These are phyloP conservation scores for Tachina grossa DNA, from an alignment of 2,888 invertebrate species.

Conservation along the genomic window DNA sequence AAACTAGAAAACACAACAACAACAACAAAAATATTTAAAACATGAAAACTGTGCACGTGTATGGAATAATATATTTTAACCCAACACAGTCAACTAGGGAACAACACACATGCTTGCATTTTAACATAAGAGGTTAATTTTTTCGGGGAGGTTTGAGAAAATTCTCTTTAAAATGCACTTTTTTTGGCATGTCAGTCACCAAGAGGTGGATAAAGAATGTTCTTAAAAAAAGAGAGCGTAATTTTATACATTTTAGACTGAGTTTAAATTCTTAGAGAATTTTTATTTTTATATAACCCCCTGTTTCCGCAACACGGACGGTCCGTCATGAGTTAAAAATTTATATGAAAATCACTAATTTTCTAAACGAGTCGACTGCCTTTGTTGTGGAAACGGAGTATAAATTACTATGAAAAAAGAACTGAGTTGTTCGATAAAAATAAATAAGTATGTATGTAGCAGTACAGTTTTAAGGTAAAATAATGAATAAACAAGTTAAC, in stretches of 20 bases:
- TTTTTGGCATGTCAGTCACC: conserved; percentile 28
- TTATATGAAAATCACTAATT: too few species aligned
- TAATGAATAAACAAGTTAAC: too few species aligned
- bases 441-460: too few species aligned
- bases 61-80: conserved; percentile 65
- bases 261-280: conserved; percentile 41
- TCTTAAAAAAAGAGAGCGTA: conserved; percentile 13
- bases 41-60: conserved; percentile 69
- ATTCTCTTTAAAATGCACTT: conserved; percentile 55
- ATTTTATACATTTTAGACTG: conserved; percentile 1
- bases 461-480: background rate
- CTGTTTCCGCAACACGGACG: too few species aligned
- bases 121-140: conserved; percentile 33
- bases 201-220: conserved; percentile 39
- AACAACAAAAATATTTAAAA: conserved; percentile 55
- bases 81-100: conserved; percentile 25
- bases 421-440: background rate
- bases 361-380: too few species aligned
- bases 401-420: background rate
- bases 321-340: too few species aligned
- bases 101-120: conserved; percentile 9
- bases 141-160: conserved; percentile 65
- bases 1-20: conserved; percentile 42
- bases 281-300: conserved; percentile 5
- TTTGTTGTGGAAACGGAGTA: too few species aligned